phyloP scores from a whole-genome alignment of 2,888 invertebrate species.

The Agrenia bidenticulata region DNA sequence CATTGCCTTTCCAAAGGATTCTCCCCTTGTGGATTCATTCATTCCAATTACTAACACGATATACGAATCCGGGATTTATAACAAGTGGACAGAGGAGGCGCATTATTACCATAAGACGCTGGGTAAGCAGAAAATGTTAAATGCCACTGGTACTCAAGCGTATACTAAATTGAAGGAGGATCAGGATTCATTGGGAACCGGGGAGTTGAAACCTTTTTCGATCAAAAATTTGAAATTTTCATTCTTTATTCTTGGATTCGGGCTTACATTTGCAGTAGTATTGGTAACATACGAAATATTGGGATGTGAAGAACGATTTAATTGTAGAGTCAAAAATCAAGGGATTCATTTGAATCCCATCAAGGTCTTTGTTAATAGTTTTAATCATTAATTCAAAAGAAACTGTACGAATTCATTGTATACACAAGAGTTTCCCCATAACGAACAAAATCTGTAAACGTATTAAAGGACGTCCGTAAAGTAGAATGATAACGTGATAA shows the following conservation, averaged over 20 bases:
- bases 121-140: not conserved
- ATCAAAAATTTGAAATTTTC: slow-evolving; percentile 8
- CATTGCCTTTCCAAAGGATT: slow-evolving; percentile 36
- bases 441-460: too few species aligned
- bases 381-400: too few species aligned
- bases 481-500: too few species aligned
- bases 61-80: slow-evolving; percentile 29
- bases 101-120: not conserved
- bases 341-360: too few species aligned
- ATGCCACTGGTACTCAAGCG: not conserved
- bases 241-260: slow-evolving; percentile 11
- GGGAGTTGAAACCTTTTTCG: slow-evolving; percentile 5
- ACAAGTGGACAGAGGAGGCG: slow-evolving; percentile 1
- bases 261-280: too few species aligned
- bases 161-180: slow-evolving; percentile 6
- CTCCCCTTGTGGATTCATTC: slow-evolving; percentile 36
- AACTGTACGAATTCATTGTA: too few species aligned
- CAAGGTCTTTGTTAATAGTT: too few species aligned
- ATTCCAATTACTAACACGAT: slow-evolving; percentile 19
- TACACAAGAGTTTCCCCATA: too few species aligned
- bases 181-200: not conserved
- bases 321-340: too few species aligned
- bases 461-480: too few species aligned
- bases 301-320: too few species aligned
- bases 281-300: too few species aligned